A percentile compares a stretch with the other conserved stretches of the same genome.
Evolutionary conservation across 2,888 invertebrate genomes (phyloP).

Genomic region (Xanthia icteritia): DNA sequence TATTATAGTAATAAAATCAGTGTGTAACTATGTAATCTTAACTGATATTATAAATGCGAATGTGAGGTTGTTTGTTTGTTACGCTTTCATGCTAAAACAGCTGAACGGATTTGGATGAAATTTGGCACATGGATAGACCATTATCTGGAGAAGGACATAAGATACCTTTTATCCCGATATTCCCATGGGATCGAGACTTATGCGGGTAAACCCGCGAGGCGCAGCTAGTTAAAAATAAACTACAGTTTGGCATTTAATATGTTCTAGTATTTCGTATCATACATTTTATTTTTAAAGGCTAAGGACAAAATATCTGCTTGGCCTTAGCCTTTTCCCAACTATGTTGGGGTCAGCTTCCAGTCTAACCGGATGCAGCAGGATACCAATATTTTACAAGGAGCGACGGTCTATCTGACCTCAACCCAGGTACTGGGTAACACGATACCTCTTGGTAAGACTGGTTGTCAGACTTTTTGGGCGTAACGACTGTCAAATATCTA

Average conservation of each 20-base stretch:
- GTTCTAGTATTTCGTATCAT: conserved; percentile 12
- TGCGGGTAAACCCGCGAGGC: no score
- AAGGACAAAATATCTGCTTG: conserved; percentile 23
- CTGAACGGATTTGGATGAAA: no score
- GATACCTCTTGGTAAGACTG: background rate
- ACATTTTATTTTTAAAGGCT: conserved; percentile 31
- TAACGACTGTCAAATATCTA: background rate
- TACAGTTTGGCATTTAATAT: background rate
- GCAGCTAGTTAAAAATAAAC: background rate
- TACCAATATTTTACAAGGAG: background rate
- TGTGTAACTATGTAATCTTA: background rate
- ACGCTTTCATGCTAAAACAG: no score
- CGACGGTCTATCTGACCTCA: background rate
- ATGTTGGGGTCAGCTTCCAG: background rate
- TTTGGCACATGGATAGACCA: no score
- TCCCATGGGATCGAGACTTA: no score
- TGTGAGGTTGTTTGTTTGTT: no score
- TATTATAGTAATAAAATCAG: background rate
- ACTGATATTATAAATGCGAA: no score
- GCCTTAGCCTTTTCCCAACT: background rate
- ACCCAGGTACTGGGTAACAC: background rate
- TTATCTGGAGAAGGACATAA: no score
- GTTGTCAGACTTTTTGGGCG: background rate
- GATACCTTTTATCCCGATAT: no score
- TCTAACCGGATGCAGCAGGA: background rate